A percentile compares a stretch with the other conserved stretches of the same genome.
Conservation (phyloP, 1,140 invertebrate genomes). For the Zaprionus taronus region DNA sequence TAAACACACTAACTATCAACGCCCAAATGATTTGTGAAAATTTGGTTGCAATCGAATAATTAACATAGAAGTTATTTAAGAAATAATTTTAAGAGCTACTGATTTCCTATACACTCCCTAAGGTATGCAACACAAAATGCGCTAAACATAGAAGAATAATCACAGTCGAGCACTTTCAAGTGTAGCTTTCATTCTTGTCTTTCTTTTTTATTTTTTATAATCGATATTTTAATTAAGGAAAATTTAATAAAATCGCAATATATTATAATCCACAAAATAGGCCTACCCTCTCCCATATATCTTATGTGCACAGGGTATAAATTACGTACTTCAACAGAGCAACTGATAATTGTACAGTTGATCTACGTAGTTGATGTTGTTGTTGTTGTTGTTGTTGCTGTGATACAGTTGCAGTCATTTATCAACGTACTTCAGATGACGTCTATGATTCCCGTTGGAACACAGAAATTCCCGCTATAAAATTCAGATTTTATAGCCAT, state of each 20-base stretch:
- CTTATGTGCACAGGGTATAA: neutral
- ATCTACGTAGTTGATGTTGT: too few species aligned
- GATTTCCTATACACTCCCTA: too few species aligned
- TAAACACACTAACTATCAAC: rapidly evolving
- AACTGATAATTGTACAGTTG: constrained; percentile 1
- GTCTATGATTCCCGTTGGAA: neutral
- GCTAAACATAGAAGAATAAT: neutral
- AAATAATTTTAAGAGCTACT: too few species aligned
- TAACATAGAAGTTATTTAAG: too few species aligned
- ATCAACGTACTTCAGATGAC: neutral
- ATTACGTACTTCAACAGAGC: neutral
- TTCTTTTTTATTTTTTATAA: neutral
- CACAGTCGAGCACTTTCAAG: too few species aligned
- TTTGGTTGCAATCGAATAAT: too few species aligned
- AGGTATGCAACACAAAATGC: too few species aligned
- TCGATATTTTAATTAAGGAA: neutral
- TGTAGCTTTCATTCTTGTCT: too few species aligned
- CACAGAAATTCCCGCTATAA: too few species aligned
- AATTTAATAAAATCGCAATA: too few species aligned
- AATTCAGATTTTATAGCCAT: too few species aligned
- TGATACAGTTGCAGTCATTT: neutral
- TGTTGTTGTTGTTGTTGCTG: neutral
- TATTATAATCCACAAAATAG: neutral
- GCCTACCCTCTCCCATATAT: neutral
- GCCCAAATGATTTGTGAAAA: too few species aligned